phyloP scores from a whole-genome alignment of 2,113 vertebrate species.

The Dryoscopus gambensis region DNA sequence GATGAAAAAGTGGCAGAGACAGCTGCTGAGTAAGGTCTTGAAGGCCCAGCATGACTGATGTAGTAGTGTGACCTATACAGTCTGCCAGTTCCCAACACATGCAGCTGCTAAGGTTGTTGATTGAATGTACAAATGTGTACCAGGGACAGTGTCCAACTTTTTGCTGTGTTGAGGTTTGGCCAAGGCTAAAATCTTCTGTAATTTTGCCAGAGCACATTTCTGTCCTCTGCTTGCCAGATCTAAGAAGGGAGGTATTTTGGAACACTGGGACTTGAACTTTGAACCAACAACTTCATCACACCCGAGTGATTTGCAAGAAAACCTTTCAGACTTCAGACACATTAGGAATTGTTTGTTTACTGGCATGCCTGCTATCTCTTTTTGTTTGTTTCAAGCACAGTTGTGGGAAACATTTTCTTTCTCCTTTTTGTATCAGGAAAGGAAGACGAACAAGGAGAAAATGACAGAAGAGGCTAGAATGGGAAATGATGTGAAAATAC shows the following conservation, averaged over 20 bases:
- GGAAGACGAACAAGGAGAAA: neutral
- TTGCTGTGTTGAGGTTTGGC: neutral
- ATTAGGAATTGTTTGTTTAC: neutral
- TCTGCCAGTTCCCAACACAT: neutral
- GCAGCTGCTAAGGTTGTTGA: conserved; percentile 35
- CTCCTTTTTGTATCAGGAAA: neutral
- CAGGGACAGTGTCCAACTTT: neutral
- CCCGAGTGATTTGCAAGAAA: neutral
- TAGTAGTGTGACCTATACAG: neutral
- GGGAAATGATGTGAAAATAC: neutral
- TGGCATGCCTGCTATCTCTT: neutral
- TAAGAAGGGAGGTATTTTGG: neutral
- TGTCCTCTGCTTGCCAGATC: neutral
- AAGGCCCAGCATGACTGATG: neutral
- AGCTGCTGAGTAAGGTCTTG: neutral
- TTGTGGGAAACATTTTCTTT: neutral
- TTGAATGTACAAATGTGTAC: conserved; percentile 16
- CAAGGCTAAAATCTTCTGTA: neutral
- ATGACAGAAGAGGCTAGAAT: neutral
- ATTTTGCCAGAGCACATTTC: conserved; percentile 1
- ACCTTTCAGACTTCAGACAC: neutral
- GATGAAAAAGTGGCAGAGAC: neutral
- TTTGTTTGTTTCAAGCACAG: neutral
- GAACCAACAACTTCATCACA: neutral
- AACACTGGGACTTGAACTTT: neutral